Percentiles rank a stretch among this genome's conserved stretches.
Evolutionary conservation across 2,113 vertebrate species (phyloP).

Genomic region (Gymnogyps californianus): DNA sequence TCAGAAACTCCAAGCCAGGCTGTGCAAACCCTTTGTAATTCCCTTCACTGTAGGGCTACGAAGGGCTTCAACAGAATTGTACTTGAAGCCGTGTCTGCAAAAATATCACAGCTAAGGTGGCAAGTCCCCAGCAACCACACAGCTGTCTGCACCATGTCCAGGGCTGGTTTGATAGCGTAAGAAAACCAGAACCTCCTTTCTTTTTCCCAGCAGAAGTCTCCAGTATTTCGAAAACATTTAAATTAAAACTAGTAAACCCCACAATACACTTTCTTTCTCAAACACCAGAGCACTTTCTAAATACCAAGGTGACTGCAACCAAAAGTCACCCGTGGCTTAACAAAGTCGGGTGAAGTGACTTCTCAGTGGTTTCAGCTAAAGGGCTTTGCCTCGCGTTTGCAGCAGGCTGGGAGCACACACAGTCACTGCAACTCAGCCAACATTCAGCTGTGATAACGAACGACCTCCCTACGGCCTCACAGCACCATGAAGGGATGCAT

Average conservation of each 20-base stretch:
- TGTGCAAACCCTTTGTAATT: not conserved
- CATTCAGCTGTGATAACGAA: not conserved
- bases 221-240: not conserved
- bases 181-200: not conserved
- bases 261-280: not conserved
- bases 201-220: not conserved
- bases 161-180: not conserved
- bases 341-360: not conserved
- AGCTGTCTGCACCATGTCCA: not conserved
- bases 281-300: conserved; percentile 10
- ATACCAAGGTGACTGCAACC: not conserved
- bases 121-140: not conserved
- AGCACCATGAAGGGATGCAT: not conserved
- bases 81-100: not conserved
- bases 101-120: not conserved
- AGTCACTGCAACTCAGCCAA: not conserved
- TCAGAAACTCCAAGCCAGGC: not conserved
- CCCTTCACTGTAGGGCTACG: not conserved
- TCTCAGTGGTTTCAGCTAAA: not conserved
- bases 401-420: not conserved
- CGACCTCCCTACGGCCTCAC: not conserved
- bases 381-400: not conserved
- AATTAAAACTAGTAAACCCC: not conserved
- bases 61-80: not conserved
- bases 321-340: not conserved